Percentiles rank a stretch among this genome's conserved stretches.
These are phyloP conservation scores for Octomys mimax DNA, from an alignment of 2,797 vertebrate genomes.

Conservation along the genomic window DNA sequence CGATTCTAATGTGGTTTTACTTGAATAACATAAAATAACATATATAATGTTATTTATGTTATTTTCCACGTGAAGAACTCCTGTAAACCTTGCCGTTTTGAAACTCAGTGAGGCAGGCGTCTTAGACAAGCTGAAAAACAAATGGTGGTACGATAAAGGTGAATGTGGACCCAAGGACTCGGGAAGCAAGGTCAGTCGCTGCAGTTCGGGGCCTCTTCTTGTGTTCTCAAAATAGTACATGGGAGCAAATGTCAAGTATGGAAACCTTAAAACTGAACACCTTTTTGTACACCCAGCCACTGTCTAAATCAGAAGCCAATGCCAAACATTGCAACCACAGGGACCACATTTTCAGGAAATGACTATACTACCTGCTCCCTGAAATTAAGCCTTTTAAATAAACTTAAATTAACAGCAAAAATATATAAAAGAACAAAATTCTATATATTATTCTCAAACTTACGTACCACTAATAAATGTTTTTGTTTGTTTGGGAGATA, in stretches of 20 bases:
- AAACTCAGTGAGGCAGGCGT: constrained; percentile 99
- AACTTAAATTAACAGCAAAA: constrained; percentile 53
- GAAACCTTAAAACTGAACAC: constrained; percentile 82
- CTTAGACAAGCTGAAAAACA: constrained; percentile 99
- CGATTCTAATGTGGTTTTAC: constrained; percentile 96
- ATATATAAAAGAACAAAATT: constrained; percentile 11
- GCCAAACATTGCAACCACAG: constrained; percentile 24
- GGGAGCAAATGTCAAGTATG: constrained; percentile 87
- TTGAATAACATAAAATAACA: constrained; percentile 99
- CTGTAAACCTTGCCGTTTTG: constrained; percentile 99
- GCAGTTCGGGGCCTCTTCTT: constrained; percentile 93
- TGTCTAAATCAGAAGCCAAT: constrained; percentile 34
- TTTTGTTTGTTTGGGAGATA: neutral
- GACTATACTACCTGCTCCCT: constrained; percentile 53
- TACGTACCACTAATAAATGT: constrained; percentile 71
- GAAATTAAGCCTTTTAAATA: constrained; percentile 59
- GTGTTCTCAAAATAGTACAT: constrained; percentile 90
- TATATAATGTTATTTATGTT: constrained; percentile 99
- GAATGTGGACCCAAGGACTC: constrained; percentile 99
- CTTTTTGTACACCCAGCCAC: constrained; percentile 18
- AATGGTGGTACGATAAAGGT: constrained; percentile 99
- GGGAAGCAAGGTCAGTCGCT: constrained; percentile 99
- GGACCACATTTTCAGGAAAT: constrained; percentile 32
- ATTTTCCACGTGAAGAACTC: constrained; percentile 99
- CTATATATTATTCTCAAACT: constrained; percentile 33